Evolutionary conservation across 2,797 vertebrate genomes (phyloP), one percentile per base, ranked within the genome.

Genomic region (Lycodopsis pacificus): DNA sequence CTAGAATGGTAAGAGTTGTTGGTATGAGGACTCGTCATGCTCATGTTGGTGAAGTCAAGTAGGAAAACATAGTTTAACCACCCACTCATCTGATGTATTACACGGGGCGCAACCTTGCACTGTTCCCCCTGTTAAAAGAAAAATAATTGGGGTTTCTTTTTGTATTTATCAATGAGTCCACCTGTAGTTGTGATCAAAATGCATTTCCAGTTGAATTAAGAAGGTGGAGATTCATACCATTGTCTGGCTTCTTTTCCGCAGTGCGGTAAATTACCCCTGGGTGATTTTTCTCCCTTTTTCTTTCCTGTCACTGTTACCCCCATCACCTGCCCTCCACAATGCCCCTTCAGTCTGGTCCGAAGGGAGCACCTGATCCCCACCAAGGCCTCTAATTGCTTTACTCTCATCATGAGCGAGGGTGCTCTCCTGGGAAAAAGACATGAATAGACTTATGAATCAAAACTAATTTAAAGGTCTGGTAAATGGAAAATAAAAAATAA

Each of bases 191-290:
- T 79, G 81, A 83, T 90, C 53, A 79, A 78, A 88, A 91, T 83
- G 84, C 80, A 93, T 93, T 92, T 92, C 73, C 86, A 87, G 83
- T 79, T 87, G 80, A 88, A 85, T 65, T 75, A 65, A 76, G 79
- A 91, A 83, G 81, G 65, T 80, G 74, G 57, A 86, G 89, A 93
- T 94, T 93, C 86, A 94, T 93, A 63, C 77, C 79, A 71, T 81
- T 83, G 81, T 77, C 67, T 81, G 73, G 70, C 76, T 85, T 92
- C 86, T 91, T 90, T 54, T 89, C 91, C 90, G 94, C 94, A 94
- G 83, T 95, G 93, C 93, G 76, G 93, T 94, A 92, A 92, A 93
- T 93, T 93, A 92, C 75, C 90, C 84, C 83, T 25, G 77, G 82
- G 88, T 91, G 76, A 91, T 93, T 93, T 91, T 86, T 86, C 76